A percentile compares a stretch with the other conserved stretches of the same genome.
These are phyloP conservation scores for Dimorphilus gyrociliatus DNA, from an alignment of 2,888 invertebrate species.

Conservation along the genomic window DNA sequence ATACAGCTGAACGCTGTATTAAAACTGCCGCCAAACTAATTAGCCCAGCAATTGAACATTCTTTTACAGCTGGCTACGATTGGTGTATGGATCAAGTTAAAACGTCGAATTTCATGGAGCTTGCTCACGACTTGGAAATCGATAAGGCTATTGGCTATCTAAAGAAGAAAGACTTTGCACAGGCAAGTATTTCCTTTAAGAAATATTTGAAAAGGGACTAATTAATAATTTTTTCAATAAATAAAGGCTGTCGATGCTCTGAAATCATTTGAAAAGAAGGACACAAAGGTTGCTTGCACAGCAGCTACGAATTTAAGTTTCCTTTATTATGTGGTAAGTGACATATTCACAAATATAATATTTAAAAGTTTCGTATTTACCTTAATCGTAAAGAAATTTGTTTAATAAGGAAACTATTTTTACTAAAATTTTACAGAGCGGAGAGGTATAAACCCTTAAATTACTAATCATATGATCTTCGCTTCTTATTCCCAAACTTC, in stretches of 20 bases:
- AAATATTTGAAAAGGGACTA: conserved; percentile 4
- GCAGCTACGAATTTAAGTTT: conserved; percentile 72
- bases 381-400: too few species aligned
- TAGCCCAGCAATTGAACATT: conserved; percentile 58
- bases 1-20: conserved; percentile 61
- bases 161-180: conserved; percentile 56
- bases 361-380: neutral
- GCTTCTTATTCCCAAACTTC: too few species aligned
- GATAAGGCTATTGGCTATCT: conserved; percentile 73
- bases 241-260: conserved; percentile 62
- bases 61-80: conserved; percentile 42
- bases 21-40: conserved; percentile 74
- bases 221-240: conserved; percentile 4
- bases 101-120: conserved; percentile 62
- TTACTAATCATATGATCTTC: neutral
- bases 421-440: neutral
- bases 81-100: conserved; percentile 83
- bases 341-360: neutral
- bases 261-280: conserved; percentile 68
- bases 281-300: conserved; percentile 60
- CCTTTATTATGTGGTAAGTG: conserved; percentile 55
- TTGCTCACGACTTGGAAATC: conserved; percentile 73
- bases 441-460: neutral
- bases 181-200: conserved; percentile 15
- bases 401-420: too few species aligned